These are phyloP conservation scores for Hyaena hyaena DNA, from an alignment of 2,113 vertebrate genomes.

Conservation along the genomic window DNA sequence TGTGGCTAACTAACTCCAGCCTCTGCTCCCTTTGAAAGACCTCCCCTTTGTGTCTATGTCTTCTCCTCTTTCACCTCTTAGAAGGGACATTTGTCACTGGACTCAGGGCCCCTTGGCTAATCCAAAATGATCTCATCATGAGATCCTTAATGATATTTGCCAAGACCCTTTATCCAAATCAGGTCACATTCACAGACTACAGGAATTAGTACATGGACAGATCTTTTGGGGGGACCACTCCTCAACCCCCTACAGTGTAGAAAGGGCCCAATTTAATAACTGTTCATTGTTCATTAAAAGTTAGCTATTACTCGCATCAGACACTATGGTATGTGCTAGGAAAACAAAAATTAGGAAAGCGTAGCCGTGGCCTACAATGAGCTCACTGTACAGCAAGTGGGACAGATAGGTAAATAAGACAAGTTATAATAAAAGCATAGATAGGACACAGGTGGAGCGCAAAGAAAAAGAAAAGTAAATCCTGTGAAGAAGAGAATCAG, in stretches of 20 bases:
- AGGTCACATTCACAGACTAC: not conserved
- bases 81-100: constrained; percentile 6
- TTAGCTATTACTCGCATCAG: not conserved
- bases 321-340: not conserved
- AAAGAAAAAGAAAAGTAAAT: not conserved
- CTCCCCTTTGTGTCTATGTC: not conserved
- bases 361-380: not conserved
- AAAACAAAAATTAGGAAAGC: not conserved
- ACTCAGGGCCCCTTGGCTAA: not conserved
- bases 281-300: not conserved
- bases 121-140: constrained; percentile 4
- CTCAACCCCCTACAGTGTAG: not conserved
- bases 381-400: not conserved
- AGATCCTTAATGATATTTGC: not conserved
- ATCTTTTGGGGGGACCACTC: not conserved
- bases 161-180: not conserved
- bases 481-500: not conserved
- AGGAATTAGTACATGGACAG: not conserved
- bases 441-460: not conserved
- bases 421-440: not conserved
- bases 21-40: not conserved
- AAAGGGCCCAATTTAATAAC: not conserved
- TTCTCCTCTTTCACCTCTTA: not conserved
- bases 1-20: not conserved
- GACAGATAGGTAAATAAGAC: not conserved